A percentile compares a stretch with the other conserved stretches of the same genome.
These are phyloP conservation scores for Crotalus viridis DNA, from an alignment of 2,113 vertebrate genomes.

Conservation along the genomic window DNA sequence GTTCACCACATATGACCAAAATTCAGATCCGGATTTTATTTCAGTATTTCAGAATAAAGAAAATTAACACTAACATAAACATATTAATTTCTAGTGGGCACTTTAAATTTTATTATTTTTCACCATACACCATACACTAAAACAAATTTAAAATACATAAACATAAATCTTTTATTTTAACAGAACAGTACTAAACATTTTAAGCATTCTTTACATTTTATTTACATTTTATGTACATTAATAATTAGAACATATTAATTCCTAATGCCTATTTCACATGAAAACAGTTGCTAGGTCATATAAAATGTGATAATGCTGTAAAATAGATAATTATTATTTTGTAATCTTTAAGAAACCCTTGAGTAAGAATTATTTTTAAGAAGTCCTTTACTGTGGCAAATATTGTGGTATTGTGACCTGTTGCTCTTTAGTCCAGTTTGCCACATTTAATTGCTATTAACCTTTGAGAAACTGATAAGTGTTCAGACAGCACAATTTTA, in stretches of 20 bases:
- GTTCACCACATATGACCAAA: background rate
- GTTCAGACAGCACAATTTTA: constrained; percentile 83
- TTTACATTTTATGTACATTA: no score
- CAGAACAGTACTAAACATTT: no score
- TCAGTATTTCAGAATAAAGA: background rate
- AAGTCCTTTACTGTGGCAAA: constrained; percentile 74
- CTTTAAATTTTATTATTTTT: no score
- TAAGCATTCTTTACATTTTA: no score
- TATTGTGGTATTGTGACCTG: constrained; percentile 80
- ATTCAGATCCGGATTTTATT: background rate
- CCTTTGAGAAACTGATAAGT: constrained; percentile 82
- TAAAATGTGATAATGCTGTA: constrained; percentile 38
- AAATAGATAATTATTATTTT: constrained; percentile 39
- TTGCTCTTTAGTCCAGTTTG: constrained; percentile 83
- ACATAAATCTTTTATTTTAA: no score
- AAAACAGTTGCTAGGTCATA: constrained; percentile 4
- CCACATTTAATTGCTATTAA: constrained; percentile 88
- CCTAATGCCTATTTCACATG: background rate
- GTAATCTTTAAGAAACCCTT: constrained; percentile 57
- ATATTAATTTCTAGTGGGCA: background rate
- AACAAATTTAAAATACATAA: no score
- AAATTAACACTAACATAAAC: background rate
- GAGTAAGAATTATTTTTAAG: constrained; percentile 67
- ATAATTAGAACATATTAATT: background rate
- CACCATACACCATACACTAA: no score